Percentiles rank a stretch among this genome's conserved stretches.
These are phyloP conservation scores for Brachyopa scutellaris DNA, from an alignment of 2,888 invertebrate species.

Conservation along the genomic window DNA sequence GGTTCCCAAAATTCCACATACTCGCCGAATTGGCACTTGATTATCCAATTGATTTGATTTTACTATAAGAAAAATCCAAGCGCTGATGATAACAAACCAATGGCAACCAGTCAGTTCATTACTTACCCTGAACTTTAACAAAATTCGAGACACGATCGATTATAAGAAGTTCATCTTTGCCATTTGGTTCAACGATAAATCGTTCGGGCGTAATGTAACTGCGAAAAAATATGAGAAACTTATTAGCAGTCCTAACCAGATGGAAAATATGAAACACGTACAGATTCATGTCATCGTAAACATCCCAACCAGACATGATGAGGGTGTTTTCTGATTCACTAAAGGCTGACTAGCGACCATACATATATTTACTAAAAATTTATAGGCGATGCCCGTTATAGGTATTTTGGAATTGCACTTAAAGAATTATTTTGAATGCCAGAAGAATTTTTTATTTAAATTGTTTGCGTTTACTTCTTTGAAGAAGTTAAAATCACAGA, in stretches of 20 bases:
- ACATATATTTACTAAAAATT: constrained; percentile 11
- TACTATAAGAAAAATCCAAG: constrained; percentile 77
- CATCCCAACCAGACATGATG: constrained; percentile 75
- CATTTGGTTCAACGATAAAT: constrained; percentile 92
- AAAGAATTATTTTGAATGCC: not conserved
- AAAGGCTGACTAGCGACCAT: constrained; percentile 39
- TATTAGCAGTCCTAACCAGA: not conserved
- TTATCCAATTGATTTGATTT: constrained; percentile 86
- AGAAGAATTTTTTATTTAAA: too few species aligned
- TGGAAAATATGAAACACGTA: constrained; percentile 82
- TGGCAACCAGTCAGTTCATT: not conserved
- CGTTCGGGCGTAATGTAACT: constrained; percentile 95
- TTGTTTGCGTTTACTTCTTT: not conserved
- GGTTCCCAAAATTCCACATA: constrained; percentile 94
- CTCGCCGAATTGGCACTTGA: constrained; percentile 85
- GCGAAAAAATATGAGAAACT: not conserved
- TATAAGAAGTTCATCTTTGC: constrained; percentile 88
- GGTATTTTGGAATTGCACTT: not conserved
- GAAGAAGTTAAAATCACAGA: constrained; percentile 35
- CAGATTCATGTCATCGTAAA: constrained; percentile 89
- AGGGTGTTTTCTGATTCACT: constrained; percentile 29
- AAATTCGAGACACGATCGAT: constrained; percentile 92
- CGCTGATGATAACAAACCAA: constrained; percentile 5
- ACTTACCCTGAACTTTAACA: constrained; percentile 87
- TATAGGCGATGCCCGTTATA: not conserved